phyloP scores from a whole-genome alignment of 2,797 vertebrate species.

The Lepus townsendii region DNA sequence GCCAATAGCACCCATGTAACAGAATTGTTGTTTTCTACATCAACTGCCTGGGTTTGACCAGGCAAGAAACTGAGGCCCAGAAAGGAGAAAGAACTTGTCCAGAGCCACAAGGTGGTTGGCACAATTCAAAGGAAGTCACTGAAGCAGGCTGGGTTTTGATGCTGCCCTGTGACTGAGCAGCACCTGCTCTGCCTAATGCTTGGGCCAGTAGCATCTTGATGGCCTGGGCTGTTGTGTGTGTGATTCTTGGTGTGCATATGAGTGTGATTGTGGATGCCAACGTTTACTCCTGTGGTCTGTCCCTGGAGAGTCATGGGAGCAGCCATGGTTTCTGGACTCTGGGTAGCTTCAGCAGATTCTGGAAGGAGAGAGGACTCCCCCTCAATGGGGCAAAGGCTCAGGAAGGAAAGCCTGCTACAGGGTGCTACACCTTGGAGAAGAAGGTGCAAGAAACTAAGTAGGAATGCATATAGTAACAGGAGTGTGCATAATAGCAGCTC shows the following conservation, averaged over 20 bases:
- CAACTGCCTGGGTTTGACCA: not conserved
- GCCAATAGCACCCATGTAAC: not conserved
- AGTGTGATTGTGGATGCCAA: not conserved
- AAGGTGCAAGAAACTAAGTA: not conserved
- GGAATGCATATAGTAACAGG: not conserved
- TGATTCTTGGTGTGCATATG: not conserved
- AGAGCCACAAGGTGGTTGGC: not conserved
- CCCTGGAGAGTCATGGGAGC: not conserved
- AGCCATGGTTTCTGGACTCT: not conserved
- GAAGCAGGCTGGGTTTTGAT: not conserved
- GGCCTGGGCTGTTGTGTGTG: fast-evolving
- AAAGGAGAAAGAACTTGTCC: not conserved
- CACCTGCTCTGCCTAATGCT: not conserved
- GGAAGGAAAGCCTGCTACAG: not conserved
- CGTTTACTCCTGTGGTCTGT: conserved; percentile 51
- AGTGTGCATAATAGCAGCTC: not conserved
- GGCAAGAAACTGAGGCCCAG: not conserved
- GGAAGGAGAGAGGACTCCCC: not conserved
- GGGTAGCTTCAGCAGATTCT: not conserved
- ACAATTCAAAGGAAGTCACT: not conserved
- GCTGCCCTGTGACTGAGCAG: not conserved
- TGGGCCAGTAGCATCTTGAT: not conserved
- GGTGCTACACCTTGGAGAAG: not conserved
- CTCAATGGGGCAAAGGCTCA: not conserved
- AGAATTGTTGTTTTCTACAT: not conserved